Conservation (phyloP, 2,797 vertebrate genomes). For the Dallia pectoralis region DNA sequence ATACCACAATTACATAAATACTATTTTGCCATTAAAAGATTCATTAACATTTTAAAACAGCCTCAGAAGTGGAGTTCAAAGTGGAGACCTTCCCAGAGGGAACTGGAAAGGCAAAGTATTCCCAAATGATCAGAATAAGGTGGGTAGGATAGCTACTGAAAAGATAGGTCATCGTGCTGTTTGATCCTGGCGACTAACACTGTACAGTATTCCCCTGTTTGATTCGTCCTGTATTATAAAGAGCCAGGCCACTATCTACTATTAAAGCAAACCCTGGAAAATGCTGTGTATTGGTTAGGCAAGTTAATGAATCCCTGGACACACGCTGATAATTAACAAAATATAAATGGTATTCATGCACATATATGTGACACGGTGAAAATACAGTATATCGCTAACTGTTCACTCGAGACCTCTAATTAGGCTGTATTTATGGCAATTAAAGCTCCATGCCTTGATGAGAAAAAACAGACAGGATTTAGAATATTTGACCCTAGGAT, state of each 20-base stretch:
- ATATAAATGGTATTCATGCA: background rate
- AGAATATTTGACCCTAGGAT: constrained; percentile 63
- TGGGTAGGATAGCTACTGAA: background rate
- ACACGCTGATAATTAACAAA: background rate
- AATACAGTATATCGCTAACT: background rate
- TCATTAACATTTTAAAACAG: constrained; percentile 24
- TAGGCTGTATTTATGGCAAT: constrained; percentile 63
- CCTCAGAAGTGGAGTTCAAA: constrained; percentile 30
- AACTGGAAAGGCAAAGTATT: background rate
- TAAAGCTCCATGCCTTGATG: constrained; percentile 48
- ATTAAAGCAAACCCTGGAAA: background rate
- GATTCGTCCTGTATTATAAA: background rate
- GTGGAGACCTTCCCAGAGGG: constrained; percentile 8
- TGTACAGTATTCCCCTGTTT: background rate
- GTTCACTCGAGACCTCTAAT: background rate
- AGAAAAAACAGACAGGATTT: constrained; percentile 44
- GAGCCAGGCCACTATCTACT: background rate
- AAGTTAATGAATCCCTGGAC: background rate
- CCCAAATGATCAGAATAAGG: background rate
- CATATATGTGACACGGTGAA: background rate
- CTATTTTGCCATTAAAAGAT: constrained; percentile 29
- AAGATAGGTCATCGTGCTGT: background rate
- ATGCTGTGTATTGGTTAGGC: background rate
- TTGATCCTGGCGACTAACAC: constrained; percentile 9
- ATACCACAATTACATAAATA: constrained; percentile 4